Conservation (phyloP, 2,888 invertebrate genomes). For the Formica aserva region DNA sequence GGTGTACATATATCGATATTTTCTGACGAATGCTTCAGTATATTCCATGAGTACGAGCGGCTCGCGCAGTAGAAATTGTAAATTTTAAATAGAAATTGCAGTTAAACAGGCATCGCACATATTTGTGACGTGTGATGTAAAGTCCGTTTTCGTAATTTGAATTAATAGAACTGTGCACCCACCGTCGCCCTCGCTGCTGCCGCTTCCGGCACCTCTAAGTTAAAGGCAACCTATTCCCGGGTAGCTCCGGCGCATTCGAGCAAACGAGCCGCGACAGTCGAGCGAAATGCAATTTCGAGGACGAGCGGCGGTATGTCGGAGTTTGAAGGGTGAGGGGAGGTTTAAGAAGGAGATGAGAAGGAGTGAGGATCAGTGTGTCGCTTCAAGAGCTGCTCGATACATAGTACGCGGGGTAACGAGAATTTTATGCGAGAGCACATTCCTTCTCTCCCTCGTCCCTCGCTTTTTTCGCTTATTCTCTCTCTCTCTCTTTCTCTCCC, state of each 20-base stretch:
- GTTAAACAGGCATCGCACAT: constrained; percentile 63
- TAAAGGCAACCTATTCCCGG: constrained; percentile 51
- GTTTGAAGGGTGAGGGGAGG: constrained; percentile 24
- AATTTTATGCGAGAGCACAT: constrained; percentile 62
- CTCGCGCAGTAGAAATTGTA: background rate
- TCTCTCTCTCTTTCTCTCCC: background rate
- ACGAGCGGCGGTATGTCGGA: constrained; percentile 45
- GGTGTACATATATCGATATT: constrained; percentile 2
- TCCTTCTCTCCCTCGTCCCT: constrained; percentile 12
- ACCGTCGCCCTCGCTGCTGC: background rate
- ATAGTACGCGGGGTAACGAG: constrained; percentile 54
- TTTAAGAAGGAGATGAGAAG: constrained; percentile 51
- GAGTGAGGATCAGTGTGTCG: constrained; percentile 52
- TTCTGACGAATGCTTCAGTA: constrained; percentile 5
- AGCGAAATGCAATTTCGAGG: constrained; percentile 61
- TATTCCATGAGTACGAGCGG: background rate
- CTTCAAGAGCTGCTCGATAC: constrained; percentile 62
- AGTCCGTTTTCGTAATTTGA: constrained; percentile 61
- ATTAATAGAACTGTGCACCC: constrained; percentile 65
- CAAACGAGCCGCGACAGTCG: constrained; percentile 60
- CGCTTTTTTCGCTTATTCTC: constrained; percentile 4
- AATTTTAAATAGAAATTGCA: constrained; percentile 60
- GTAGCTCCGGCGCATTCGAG: constrained; percentile 59
- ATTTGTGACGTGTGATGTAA: constrained; percentile 41
- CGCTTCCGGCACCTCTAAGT: constrained; percentile 42